Conservation (phyloP, 2,797 vertebrate genomes). For the Microhierax caerulescens region DNA sequence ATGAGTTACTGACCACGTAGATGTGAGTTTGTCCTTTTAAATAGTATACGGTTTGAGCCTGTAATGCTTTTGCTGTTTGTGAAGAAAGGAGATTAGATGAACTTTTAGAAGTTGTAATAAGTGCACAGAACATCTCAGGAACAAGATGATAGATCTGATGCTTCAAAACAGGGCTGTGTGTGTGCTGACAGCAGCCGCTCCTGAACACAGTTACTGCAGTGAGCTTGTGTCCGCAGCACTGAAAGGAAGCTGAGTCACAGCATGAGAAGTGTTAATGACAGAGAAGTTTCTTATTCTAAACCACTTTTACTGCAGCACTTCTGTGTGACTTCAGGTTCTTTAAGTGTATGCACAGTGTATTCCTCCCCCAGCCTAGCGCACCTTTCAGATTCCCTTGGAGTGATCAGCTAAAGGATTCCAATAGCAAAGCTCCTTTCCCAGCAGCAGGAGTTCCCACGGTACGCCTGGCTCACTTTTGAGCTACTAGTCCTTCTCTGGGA, state of each 20-base stretch:
- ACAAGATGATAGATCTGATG: neutral
- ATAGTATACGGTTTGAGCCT: neutral
- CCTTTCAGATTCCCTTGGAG: neutral
- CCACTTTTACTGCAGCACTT: neutral
- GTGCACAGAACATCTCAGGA: neutral
- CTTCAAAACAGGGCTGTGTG: neutral
- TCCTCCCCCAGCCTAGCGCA: neutral
- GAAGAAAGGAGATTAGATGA: neutral
- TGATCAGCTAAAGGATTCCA: neutral
- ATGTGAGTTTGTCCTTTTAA: neutral
- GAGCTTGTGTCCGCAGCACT: neutral
- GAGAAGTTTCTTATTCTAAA: neutral
- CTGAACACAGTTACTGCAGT: neutral
- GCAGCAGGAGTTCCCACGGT: neutral
- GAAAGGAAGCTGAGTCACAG: neutral
- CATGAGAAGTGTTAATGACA: neutral
- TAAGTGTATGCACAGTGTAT: neutral
- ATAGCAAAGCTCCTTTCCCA: neutral
- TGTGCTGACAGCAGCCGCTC: neutral
- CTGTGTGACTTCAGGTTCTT: neutral
- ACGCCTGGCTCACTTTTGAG: neutral
- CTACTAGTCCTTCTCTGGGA: neutral
- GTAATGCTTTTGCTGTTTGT: neutral
- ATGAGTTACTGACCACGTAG: neutral
- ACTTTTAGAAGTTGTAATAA: neutral